Base-by-base conservation (phyloP, 35 echinoderm and acorn worm species). In the Strongylocentrotus purpuratus region DNA sequence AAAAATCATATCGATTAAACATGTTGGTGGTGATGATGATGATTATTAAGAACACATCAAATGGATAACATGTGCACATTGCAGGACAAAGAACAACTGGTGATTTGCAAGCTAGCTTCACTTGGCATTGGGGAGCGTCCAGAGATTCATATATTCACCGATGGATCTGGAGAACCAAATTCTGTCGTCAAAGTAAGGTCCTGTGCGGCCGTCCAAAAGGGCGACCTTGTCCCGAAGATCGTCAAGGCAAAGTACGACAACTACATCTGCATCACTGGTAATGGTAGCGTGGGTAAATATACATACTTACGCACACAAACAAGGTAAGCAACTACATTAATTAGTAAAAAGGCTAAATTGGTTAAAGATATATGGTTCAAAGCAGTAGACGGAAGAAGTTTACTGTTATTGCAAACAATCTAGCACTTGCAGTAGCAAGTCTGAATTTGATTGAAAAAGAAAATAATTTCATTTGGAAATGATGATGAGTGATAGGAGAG, bases 161-260 rank as follows among this genome's bases (percentile, higher is more conserved):
- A 89, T 25, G 33, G 33, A 4, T 3, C 45, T 4, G 32, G 15
- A 25, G 20, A 89, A 89, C 32, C 87, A 33, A 89, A 11, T 41
- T 33, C 45, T 10, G 20, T 46, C 2, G 45, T 89, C 87, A 33
- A 33, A 41, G 87, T 89, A 20, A 89, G 31, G 32, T 89, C 87
- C 32, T 9, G 33, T 31, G 87, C 87, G 15, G 20, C 87, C 12
- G 87, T 89, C 11, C 11, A 20, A 2, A 31, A 89, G 87, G 12
- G 18, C 25, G 87, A 89, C 7, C 12, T 20, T 11, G 87, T 89
- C 18, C 87, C 87, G 12, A 33, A 89, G 87, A 89, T 89, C 25
- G 87, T 89, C 33, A 89, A 89, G 87, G 87, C 87, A 10, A 89
- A 9, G 25, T 89, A 89, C n/a, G 87, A 89, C 87, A 46, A 89